Conservation (phyloP, 1,140 invertebrate species). For the Drosophila busckii region DNA sequence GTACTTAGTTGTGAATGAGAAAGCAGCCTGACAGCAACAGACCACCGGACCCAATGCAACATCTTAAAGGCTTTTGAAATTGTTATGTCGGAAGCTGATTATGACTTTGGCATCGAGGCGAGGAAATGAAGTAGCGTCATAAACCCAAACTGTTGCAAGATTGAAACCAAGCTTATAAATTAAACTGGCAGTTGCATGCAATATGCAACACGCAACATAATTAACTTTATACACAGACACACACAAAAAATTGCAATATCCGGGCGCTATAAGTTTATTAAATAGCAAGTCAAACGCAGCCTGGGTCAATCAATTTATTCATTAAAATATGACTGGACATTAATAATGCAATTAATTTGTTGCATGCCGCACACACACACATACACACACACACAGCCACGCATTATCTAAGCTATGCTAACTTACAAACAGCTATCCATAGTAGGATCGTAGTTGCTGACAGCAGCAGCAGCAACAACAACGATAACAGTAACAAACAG, state of each 20-base stretch:
- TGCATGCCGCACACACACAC: neutral
- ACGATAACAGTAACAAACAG: conserved; percentile 50
- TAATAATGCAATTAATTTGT: no score
- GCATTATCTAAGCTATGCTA: conserved; percentile 4
- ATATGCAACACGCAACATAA: neutral
- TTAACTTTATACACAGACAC: neutral
- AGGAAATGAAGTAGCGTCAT: conserved; percentile 50
- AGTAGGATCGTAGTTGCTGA: conserved; percentile 23
- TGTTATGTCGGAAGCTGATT: conserved; percentile 50
- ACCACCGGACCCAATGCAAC: conserved; percentile 11
- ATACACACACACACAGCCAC: neutral
- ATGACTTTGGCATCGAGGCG: conserved; percentile 32
- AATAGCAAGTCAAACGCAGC: no score
- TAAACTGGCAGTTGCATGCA: neutral
- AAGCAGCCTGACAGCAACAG: conserved; percentile 36
- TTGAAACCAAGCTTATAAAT: neutral
- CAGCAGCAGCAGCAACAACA: conserved; percentile 15
- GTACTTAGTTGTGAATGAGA: conserved; percentile 40
- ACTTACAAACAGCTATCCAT: conserved; percentile 19
- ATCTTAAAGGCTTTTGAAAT: conserved; percentile 21
- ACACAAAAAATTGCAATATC: neutral
- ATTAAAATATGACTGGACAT: no score
- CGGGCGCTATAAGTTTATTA: no score
- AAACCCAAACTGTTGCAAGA: neutral
- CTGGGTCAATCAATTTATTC: no score